phyloP scores from a whole-genome alignment of 2,888 invertebrate genomes.

The Cryptophagus acutangulus region DNA sequence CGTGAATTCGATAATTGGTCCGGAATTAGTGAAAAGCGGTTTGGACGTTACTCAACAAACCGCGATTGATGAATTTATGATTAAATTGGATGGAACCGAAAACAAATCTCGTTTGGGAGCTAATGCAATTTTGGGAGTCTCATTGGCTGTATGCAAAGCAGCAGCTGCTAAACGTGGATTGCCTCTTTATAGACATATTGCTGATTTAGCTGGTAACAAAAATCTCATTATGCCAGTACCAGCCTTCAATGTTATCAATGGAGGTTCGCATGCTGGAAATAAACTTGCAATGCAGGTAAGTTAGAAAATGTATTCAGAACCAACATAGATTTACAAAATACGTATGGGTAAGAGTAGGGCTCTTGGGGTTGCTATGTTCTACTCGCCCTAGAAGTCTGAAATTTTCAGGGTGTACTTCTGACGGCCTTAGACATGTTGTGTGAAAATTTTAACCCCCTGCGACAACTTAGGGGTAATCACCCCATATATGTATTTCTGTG shows the following conservation, averaged over 20 bases:
- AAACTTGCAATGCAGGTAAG: slow-evolving; percentile 84
- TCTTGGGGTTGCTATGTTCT: too few relatives aligned
- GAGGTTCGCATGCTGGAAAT: slow-evolving; percentile 98
- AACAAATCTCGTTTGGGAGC: slow-evolving; percentile 96
- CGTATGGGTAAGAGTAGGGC: too few relatives aligned
- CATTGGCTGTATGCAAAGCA: slow-evolving; percentile 94
- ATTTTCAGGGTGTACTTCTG: too few relatives aligned
- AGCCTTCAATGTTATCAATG: slow-evolving; percentile 99
- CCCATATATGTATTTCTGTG: too few relatives aligned
- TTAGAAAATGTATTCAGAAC: slow-evolving; percentile 1
- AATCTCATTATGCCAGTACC: slow-evolving; percentile 93
- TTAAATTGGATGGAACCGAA: slow-evolving; percentile 91
- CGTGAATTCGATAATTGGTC: slow-evolving; percentile 76
- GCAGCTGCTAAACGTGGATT: slow-evolving; percentile 92
- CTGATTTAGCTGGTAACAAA: slow-evolving; percentile 88
- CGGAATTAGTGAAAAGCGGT: slow-evolving; percentile 70
- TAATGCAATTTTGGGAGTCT: slow-evolving; percentile 96
- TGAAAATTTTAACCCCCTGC: too few relatives aligned
- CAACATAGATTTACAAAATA: not conserved
- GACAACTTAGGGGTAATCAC: too few relatives aligned
- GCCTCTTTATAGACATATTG: slow-evolving; percentile 87
- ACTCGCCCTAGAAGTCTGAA: too few relatives aligned
- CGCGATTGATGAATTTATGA: slow-evolving; percentile 81
- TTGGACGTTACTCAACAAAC: slow-evolving; percentile 88
- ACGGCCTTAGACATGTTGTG: too few relatives aligned